phyloP scores from a whole-genome alignment of 2,113 vertebrate species.

The Brevimyrus niger region DNA sequence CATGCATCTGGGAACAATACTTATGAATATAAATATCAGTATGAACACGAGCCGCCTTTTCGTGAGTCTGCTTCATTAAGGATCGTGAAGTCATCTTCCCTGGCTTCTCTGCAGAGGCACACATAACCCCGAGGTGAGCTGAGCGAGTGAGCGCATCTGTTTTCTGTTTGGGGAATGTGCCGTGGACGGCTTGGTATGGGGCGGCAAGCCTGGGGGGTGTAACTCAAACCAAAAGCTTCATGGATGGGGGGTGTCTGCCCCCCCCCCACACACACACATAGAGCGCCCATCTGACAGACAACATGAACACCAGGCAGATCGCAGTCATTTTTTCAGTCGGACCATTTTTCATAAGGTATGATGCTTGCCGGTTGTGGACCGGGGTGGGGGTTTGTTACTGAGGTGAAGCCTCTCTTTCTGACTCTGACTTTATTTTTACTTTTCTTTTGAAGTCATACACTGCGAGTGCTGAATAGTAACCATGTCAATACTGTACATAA shows the following conservation, averaged over 20 bases:
- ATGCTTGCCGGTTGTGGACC: background rate
- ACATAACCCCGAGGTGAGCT: background rate
- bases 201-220: background rate
- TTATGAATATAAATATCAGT: background rate
- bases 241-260: background rate
- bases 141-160: background rate
- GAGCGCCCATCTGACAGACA: background rate
- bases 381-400: background rate
- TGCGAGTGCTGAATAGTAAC: background rate
- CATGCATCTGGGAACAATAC: background rate
- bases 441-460: background rate
- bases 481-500: background rate
- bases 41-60: background rate
- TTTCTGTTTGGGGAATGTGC: background rate
- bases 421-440: background rate
- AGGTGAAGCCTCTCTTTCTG: background rate
- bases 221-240: background rate
- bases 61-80: background rate
- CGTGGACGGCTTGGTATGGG: background rate
- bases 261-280: background rate
- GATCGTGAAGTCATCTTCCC: background rate
- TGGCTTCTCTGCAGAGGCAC: background rate
- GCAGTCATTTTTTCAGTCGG: background rate
- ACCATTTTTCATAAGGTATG: background rate
- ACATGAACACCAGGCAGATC: background rate